A percentile compares a stretch with the other conserved stretches of the same genome.
Evolutionary conservation across 2,797 vertebrate species (phyloP).

Genomic region (Orestias chungarensis): DNA sequence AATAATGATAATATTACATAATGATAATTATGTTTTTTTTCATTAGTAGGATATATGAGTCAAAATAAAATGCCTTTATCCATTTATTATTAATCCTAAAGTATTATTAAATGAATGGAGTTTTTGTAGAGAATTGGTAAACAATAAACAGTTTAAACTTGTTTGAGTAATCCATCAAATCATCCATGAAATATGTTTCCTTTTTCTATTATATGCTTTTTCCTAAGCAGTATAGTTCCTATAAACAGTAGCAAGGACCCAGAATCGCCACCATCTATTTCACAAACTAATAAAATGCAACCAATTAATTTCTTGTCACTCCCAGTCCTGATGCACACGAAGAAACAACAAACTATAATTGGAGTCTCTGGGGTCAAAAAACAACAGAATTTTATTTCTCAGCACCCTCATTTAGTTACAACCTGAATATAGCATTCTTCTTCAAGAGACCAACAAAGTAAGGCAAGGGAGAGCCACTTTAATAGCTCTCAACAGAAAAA

Average conservation of each 20-base stretch:
- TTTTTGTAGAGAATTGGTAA: neutral
- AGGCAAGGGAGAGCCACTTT: neutral
- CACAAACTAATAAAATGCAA: neutral
- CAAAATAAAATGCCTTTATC: neutral
- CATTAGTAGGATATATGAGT: neutral
- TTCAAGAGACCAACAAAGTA: neutral
- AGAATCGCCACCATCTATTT: neutral
- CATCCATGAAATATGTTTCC: neutral
- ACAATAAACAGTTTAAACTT: neutral
- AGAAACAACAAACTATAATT: neutral
- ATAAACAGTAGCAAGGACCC: neutral
- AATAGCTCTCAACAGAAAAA: neutral
- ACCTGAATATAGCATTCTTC: neutral
- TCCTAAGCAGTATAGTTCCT: neutral
- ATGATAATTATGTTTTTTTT: neutral
- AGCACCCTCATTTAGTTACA: neutral
- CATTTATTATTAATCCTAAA: neutral
- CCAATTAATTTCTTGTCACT: slow-evolving; percentile 1
- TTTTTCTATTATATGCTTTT: neutral
- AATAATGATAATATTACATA: too few relatives aligned
- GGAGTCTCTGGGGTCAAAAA: neutral
- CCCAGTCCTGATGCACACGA: neutral
- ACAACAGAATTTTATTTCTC: neutral
- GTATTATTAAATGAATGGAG: neutral
- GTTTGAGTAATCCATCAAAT: neutral